phyloP scores from a whole-genome alignment of 2,797 vertebrate genomes.

The Pelobates cultripes region DNA sequence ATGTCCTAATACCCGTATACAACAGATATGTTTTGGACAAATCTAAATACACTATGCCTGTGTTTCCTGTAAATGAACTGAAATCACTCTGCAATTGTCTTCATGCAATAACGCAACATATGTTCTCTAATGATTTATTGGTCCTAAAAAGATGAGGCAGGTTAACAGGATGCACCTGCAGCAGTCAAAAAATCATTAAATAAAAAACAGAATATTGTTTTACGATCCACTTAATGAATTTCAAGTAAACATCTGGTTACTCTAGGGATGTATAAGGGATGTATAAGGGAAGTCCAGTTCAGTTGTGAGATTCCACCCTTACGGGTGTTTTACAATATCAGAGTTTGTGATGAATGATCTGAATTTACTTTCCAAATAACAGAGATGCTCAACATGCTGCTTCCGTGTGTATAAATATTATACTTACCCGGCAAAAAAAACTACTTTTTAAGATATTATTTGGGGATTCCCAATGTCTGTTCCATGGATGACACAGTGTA shows the following conservation, averaged over 20 bases:
- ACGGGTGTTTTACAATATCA: slow-evolving; percentile 7
- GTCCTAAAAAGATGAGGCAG: slow-evolving; percentile 18
- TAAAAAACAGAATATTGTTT: slow-evolving; percentile 41
- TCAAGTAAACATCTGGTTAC: slow-evolving; percentile 40
- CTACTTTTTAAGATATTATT: too few relatives aligned
- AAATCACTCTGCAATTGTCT: slow-evolving; percentile 29
- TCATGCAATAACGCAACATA: slow-evolving; percentile 30
- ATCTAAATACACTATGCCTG: slow-evolving; percentile 21
- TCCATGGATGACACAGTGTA: too few relatives aligned
- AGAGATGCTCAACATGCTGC: not conserved
- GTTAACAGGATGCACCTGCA: slow-evolving; percentile 55
- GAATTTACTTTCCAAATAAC: slow-evolving; percentile 12
- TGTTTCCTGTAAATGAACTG: slow-evolving; percentile 20
- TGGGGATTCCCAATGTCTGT: too few relatives aligned
- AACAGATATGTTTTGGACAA: slow-evolving; percentile 23
- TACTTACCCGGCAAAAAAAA: too few relatives aligned
- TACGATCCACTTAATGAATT: slow-evolving; percentile 30
- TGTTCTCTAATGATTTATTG: slow-evolving; percentile 18
- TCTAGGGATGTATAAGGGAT: slow-evolving; percentile 30
- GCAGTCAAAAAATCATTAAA: slow-evolving; percentile 23
- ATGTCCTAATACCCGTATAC: not conserved
- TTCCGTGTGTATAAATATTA: not conserved
- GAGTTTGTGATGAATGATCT: not conserved
- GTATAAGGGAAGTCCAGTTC: slow-evolving; percentile 30
- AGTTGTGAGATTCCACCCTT: slow-evolving; percentile 14